These are phyloP conservation scores for Tethea ocularis DNA, from an alignment of 2,888 invertebrate genomes.

Conservation along the genomic window DNA sequence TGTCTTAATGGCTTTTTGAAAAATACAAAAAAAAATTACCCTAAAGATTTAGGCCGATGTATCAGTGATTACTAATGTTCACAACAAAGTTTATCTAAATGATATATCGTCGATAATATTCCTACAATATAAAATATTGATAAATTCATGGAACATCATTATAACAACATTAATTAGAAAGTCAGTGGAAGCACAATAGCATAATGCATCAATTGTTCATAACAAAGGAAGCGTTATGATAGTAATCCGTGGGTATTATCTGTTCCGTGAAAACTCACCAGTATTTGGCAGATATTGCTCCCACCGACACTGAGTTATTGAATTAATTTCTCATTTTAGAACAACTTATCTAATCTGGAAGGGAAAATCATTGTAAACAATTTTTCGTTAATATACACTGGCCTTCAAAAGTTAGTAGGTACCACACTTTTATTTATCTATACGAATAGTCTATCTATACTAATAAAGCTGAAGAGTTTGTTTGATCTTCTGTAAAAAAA, in stretches of 20 bases:
- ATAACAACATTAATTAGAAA: background rate
- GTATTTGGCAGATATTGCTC: conserved; percentile 29
- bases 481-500: too few relatives aligned
- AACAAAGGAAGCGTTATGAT: conserved; percentile 10
- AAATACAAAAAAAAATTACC: too few relatives aligned
- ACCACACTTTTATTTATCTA: too few relatives aligned
- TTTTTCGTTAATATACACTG: conserved; percentile 19
- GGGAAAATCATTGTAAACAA: conserved; percentile 43
- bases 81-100: too few relatives aligned
- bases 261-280: conserved; percentile 14
- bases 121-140: too few relatives aligned
- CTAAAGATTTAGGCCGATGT: too few relatives aligned
- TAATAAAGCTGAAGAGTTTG: too few relatives aligned
- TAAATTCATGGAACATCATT: background rate
- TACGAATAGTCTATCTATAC: too few relatives aligned
- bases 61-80: too few relatives aligned
- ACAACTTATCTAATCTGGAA: conserved; percentile 29
- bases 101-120: too few relatives aligned
- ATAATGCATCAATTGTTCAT: conserved; percentile 21
- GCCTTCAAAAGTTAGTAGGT: too few relatives aligned
- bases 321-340: conserved; percentile 44
- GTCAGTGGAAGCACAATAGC: conserved; percentile 2
- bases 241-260: conserved; percentile 17
- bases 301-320: conserved; percentile 19
- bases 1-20: too few relatives aligned